Conservation (phyloP, 2,113 vertebrate genomes). For the Manacus vitellinus region DNA sequence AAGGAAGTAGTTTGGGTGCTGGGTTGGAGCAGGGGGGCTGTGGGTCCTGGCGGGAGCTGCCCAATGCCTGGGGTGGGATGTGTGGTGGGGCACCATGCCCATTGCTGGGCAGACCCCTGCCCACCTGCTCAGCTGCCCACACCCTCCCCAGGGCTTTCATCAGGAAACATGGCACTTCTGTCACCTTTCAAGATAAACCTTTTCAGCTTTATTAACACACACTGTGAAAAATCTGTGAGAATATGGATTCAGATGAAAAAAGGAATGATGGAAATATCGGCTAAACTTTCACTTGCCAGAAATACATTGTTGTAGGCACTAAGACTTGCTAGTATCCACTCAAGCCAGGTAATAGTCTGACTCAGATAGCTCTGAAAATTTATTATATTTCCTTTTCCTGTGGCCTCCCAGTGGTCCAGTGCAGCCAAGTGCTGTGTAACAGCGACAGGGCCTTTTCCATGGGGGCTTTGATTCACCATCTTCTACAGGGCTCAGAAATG, state of each 20-base stretch:
- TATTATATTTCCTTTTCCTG: neutral
- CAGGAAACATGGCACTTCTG: neutral
- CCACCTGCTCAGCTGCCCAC: rapidly evolving
- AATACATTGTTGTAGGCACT: neutral
- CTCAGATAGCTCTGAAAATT: neutral
- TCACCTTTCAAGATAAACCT: neutral
- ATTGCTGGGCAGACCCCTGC: rapidly evolving
- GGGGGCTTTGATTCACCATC: neutral
- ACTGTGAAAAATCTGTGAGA: neutral
- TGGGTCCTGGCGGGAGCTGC: neutral
- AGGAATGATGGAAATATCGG: neutral
- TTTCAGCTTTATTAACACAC: neutral
- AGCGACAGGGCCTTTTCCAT: neutral
- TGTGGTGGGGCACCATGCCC: rapidly evolving
- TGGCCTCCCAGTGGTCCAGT: neutral
- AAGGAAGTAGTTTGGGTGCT: neutral
- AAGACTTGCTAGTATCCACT: neutral
- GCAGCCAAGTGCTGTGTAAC: neutral
- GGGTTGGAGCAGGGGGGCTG: neutral
- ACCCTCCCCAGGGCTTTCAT: neutral
- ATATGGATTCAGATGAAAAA: neutral
- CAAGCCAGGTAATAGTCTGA: neutral
- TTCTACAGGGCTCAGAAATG: neutral
- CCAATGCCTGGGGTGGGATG: neutral
- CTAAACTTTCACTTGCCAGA: neutral